Base-by-base conservation (phyloP, 1,140 invertebrate species). In the Cotesia glomerata region DNA sequence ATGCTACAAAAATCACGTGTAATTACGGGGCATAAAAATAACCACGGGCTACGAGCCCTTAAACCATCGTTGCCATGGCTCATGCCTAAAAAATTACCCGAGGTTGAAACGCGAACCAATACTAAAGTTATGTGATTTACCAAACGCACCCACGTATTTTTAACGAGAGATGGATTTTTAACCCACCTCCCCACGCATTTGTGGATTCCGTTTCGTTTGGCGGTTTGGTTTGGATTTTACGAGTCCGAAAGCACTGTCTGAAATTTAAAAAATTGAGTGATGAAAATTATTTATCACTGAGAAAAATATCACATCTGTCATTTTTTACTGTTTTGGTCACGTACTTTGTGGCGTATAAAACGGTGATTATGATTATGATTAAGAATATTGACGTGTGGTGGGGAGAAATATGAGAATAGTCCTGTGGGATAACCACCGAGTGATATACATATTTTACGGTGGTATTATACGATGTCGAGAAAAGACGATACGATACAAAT, bases 1-100 rank as follows among this genome's bases (percentile, higher is more conserved):
- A 77, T 72, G 72, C 69, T 79, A 77, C 65, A 81, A 74, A 79
- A 84, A 85, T 86, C 26, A 26, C 26, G 83, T 85, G 84, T 86
- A 85, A 86, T 86, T 85, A 86, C 80, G 84, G 81, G 76, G 80
- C 84, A 86, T 86, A 86, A 86, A 86, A 86, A 79, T 84, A 85
- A 86, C 82, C 80, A 85, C 83, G 81, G 74, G 76, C 80, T 77
- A 81, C 78, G 52, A 72, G 26, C 26, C 26, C 26, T 26, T 26
- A 26, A 26, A 26, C 26, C 26, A 3, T 26, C 26, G 26, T 1
- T 26, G 26, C 26, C 26, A 72, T 64, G 36, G 59, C 61, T 65
- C 69, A 65, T 58, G 69, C 69, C 51, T 58, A 70, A 26, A 54
- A 69, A 70, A 16, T 16, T 18, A 34, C 35, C 34, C 14, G n/a